Evolutionary conservation across 2,113 vertebrate species (phyloP).

Genomic region (Dasypus novemcinctus): DNA sequence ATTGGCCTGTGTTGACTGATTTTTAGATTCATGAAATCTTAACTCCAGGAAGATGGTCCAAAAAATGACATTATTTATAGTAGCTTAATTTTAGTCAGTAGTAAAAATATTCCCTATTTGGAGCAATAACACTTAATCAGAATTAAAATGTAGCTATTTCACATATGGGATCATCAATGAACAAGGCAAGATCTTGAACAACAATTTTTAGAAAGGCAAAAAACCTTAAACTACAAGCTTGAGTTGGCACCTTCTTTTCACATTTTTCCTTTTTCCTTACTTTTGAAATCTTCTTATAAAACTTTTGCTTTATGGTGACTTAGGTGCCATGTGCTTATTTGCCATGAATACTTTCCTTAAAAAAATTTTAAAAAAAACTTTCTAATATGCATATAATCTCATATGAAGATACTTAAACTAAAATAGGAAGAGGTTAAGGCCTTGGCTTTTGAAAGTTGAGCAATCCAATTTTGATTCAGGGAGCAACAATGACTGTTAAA

Average conservation of each 20-base stretch:
- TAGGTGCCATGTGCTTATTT: neutral
- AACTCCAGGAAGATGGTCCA: neutral
- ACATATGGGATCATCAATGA: neutral
- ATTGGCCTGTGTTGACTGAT: neutral
- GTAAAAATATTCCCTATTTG: neutral
- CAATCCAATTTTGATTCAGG: neutral
- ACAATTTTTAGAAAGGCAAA: neutral
- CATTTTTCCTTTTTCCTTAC: neutral
- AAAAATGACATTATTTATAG: neutral
- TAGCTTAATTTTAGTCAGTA: neutral
- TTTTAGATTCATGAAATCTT: neutral
- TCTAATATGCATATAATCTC: neutral
- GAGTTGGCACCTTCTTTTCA: neutral
- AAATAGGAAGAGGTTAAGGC: neutral
- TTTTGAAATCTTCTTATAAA: constrained; percentile 1
- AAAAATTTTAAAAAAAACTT: neutral
- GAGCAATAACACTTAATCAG: neutral
- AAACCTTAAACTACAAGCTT: neutral
- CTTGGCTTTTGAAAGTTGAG: constrained; percentile 33
- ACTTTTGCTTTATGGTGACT: neutral
- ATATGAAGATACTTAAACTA: neutral
- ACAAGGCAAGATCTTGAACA: neutral
- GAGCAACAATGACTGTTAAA: neutral
- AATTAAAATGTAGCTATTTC: neutral
- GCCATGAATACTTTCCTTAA: neutral